Evolutionary conservation across 2,113 vertebrate species (phyloP).

Genomic region (Menura novaehollandiae): DNA sequence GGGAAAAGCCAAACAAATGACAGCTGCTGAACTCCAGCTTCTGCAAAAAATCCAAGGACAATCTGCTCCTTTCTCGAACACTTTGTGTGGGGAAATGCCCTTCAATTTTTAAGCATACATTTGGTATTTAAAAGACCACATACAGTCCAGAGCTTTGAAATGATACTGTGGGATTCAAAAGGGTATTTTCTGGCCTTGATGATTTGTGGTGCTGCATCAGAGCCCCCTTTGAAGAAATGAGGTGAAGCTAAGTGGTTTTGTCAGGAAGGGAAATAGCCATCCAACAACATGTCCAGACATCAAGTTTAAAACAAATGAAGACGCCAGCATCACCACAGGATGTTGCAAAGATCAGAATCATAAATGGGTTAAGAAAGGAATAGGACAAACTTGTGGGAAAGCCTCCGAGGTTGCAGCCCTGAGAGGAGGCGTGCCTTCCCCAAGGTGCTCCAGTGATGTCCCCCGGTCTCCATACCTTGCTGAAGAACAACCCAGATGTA

Average conservation of each 20-base stretch:
- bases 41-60: conserved; percentile 12
- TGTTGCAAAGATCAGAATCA: neutral
- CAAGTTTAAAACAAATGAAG: neutral
- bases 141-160: neutral
- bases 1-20: neutral
- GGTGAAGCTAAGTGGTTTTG: neutral
- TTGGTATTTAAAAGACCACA: neutral
- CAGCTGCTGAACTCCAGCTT: conserved; percentile 6
- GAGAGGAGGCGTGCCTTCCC: neutral
- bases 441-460: neutral
- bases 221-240: neutral
- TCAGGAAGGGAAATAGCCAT: neutral
- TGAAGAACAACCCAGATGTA: neutral
- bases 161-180: neutral
- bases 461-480: fast-evolving
- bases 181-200: neutral
- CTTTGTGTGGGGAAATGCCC: neutral
- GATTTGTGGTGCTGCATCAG: neutral
- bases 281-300: neutral
- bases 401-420: neutral
- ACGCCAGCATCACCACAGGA: neutral
- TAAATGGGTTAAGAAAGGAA: neutral
- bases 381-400: neutral
- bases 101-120: neutral
- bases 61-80: conserved; percentile 16